A percentile compares a stretch with the other conserved stretches of the same genome.
Conservation (phyloP, 2,888 invertebrate genomes). For the Mesorhabditis spiculigera region DNA sequence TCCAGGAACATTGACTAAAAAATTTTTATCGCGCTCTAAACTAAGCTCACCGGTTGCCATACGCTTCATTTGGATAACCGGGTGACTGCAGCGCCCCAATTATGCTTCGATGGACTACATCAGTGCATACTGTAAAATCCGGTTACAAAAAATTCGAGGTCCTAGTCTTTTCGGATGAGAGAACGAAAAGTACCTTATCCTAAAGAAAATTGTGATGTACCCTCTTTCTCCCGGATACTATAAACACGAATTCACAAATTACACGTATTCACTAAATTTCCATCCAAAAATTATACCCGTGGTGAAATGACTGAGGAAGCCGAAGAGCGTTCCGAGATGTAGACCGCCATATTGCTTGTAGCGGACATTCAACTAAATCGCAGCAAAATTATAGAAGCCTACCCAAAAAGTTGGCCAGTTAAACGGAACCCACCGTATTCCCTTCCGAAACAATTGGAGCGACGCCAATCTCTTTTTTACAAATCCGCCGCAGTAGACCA, state of each 20-base stretch:
- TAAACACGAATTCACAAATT: not conserved
- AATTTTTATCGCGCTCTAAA: not conserved
- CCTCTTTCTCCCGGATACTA: not conserved
- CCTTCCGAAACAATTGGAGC: constrained; percentile 34
- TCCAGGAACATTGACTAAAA: not conserved
- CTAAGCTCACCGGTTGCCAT: constrained; percentile 22
- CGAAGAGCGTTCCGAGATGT: constrained; percentile 36
- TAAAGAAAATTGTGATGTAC: not conserved
- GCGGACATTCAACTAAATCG: not conserved
- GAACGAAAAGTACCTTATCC: not conserved
- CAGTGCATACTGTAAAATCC: constrained; percentile 36
- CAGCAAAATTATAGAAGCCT: not conserved
- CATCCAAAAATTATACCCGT: constrained; percentile 23
- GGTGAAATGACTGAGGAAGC: constrained; percentile 50
- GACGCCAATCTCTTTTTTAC: constrained; percentile 36
- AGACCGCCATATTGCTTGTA: constrained; percentile 23
- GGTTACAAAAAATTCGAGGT: constrained; percentile 1
- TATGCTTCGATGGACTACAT: constrained; percentile 28
- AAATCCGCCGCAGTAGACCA: constrained; percentile 31
- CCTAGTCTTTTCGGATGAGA: too few species aligned
- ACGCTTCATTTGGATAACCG: constrained; percentile 41
- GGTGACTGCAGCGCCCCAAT: constrained; percentile 52
- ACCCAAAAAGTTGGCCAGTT: not conserved
- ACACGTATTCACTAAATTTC: too few species aligned
- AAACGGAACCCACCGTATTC: constrained; percentile 19